Evolutionary conservation across 2,113 vertebrate genomes (phyloP), one percentile per base, ranked within the genome.

Genomic region (Mola mola): DNA sequence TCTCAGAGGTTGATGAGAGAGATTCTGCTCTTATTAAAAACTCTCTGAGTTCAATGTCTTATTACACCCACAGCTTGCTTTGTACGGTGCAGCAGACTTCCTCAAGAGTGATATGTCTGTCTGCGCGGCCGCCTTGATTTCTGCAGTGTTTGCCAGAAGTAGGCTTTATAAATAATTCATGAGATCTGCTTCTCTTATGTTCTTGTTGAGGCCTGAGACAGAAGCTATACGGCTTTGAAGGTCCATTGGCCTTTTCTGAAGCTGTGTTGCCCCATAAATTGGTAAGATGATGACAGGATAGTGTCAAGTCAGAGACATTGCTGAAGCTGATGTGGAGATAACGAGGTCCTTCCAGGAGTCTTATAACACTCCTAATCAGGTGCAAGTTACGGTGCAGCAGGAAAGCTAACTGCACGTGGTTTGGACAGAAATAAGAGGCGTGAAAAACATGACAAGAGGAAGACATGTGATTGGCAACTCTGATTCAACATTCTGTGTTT

Each of bases 321-420:
- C 56, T 29, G 31, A 62, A 29, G 31, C 43, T 78, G 81, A 86
- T 51, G 73, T 57, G 59, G 22, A 55, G 68, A 82, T 87, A 89
- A 87, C 26, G 21, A 85, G 72, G 55, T 70, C 38, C 71, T 43
- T 70, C 50, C 44, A 13, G 55, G 52, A 31, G 55, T 37, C 64
- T 41, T 53, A 49, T 38, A 48, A 57, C 69, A 2, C 44, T 53
- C 70, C 70, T 81, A 83, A 84, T 81, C 72, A 83, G 63, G 72
- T 36, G 62, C 52, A 56, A 33, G 69, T 75, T 75, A 52, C 4
- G 2, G 65, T 70, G 57, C 68, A 52, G 75, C 57, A 16, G 75
- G 66, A 57, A 50, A 25, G 58, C 65, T 15, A 56, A 44, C 66
- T 50, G 67, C 60, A 12, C 16, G 57, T 44, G 57, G 10, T 43